Percentiles rank a stretch among this genome's conserved stretches.
Evolutionary conservation across 2,797 vertebrate genomes (phyloP).

Genomic region (Antennarius maculatus): DNA sequence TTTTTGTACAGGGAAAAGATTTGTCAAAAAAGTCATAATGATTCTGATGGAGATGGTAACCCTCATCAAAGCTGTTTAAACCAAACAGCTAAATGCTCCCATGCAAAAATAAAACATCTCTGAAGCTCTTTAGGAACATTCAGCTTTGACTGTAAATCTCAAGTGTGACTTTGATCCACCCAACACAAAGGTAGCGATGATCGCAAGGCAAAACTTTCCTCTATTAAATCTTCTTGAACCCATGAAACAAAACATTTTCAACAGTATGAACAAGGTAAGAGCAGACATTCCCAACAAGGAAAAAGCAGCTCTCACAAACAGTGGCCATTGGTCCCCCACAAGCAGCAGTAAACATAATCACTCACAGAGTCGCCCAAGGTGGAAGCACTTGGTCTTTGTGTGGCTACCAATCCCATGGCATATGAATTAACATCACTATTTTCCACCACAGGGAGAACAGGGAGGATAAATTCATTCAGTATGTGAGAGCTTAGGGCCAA

Average conservation of each 20-base stretch:
- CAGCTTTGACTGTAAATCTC: conserved; percentile 16
- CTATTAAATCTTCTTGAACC: conserved; percentile 46
- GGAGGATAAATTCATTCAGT: conserved; percentile 72
- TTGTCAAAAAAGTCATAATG: background rate
- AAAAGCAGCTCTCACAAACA: conserved; percentile 58
- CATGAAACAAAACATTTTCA: conserved; percentile 49
- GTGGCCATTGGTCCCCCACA: conserved; percentile 64
- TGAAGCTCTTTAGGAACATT: background rate
- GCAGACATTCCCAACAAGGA: conserved; percentile 42
- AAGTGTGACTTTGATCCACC: conserved; percentile 24
- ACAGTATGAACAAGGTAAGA: conserved; percentile 39
- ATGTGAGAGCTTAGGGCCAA: conserved; percentile 74
- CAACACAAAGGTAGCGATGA: conserved; percentile 29
- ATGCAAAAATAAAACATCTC: conserved; percentile 6
- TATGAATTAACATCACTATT: conserved; percentile 73
- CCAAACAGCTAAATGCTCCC: conserved; percentile 2
- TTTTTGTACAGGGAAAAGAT: conserved; percentile 1
- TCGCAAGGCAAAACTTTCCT: conserved; percentile 34
- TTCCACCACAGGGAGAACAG: conserved; percentile 66
- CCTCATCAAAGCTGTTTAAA: background rate
- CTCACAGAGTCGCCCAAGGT: conserved; percentile 72
- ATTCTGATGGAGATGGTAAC: background rate
- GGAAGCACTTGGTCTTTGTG: conserved; percentile 72
- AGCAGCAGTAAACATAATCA: conserved; percentile 74
- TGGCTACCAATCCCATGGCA: conserved; percentile 74